Evolutionary conservation across 2,113 vertebrate species (phyloP).

Genomic region (Columbina picui): DNA sequence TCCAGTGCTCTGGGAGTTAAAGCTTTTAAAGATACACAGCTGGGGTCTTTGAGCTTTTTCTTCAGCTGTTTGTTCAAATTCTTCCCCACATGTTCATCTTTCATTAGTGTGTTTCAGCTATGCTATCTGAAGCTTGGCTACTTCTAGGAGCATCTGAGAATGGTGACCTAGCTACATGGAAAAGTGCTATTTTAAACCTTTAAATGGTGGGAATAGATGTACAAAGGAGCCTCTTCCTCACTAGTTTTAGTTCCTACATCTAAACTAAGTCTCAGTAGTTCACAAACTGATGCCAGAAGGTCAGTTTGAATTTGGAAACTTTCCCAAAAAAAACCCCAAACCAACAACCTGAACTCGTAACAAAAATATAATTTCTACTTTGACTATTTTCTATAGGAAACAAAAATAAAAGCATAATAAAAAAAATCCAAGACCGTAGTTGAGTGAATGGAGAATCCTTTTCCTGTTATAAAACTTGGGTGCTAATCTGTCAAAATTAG

Average conservation of each 20-base stretch:
- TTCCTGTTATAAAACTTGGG: neutral
- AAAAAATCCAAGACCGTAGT: fast-evolving
- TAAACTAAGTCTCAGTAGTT: neutral
- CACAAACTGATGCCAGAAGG: neutral
- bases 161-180: neutral
- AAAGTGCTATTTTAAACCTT: neutral
- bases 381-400: neutral
- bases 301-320: neutral
- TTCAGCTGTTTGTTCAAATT: neutral
- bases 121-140: neutral
- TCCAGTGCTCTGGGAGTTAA: neutral
- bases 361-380: neutral
- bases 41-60: neutral
- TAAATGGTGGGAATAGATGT: neutral
- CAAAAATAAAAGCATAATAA: neutral
- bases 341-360: neutral
- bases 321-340: neutral
- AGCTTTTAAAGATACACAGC: neutral
- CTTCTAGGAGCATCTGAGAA: neutral
- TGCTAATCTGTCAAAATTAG: neutral
- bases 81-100: neutral
- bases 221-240: neutral
- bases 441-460: neutral
- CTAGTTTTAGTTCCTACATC: neutral
- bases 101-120: neutral